Conservation (phyloP, 1,140 invertebrate species). For the Sminthurides bifidus region DNA sequence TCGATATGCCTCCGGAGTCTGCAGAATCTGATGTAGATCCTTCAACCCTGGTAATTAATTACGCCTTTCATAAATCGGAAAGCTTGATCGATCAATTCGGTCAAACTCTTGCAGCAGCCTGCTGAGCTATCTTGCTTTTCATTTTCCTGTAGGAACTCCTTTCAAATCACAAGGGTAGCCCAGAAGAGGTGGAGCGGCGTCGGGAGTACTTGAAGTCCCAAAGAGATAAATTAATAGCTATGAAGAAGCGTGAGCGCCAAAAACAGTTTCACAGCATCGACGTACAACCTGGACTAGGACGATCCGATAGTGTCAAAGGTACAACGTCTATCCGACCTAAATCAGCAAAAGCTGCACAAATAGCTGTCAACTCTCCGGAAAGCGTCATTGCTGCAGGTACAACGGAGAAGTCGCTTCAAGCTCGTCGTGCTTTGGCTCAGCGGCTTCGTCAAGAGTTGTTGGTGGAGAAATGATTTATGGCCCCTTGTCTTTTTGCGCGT, state of each 20-base stretch:
- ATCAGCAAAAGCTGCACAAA: conserved; percentile 55
- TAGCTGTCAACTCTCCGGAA: conserved; percentile 38
- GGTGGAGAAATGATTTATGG: conserved; percentile 8
- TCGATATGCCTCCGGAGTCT: not conserved
- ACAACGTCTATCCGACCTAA: conserved; percentile 44
- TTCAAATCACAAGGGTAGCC: conserved; percentile 6
- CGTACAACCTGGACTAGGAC: conserved; percentile 36
- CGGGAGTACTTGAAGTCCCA: conserved; percentile 65
- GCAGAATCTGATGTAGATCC: not conserved
- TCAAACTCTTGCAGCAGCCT: too few relatives aligned
- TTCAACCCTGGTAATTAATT: not conserved
- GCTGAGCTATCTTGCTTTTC: not conserved
- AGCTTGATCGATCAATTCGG: not conserved
- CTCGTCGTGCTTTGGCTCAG: conserved; percentile 66
- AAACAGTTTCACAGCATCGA: conserved; percentile 50
- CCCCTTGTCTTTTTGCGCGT: too few relatives aligned
- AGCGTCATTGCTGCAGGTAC: conserved; percentile 34
- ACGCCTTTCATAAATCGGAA: not conserved
- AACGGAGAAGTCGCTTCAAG: conserved; percentile 52
- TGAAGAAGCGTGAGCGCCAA: conserved; percentile 74
- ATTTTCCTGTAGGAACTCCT: not conserved
- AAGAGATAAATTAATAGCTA: conserved; percentile 72
- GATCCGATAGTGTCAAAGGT: conserved; percentile 26
- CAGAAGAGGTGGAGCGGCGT: conserved; percentile 12
- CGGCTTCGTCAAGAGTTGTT: conserved; percentile 69